Percentiles rank a stretch among this genome's conserved stretches.
Evolutionary conservation across 2,888 invertebrate genomes (phyloP).

Genomic region (Automeris io): DNA sequence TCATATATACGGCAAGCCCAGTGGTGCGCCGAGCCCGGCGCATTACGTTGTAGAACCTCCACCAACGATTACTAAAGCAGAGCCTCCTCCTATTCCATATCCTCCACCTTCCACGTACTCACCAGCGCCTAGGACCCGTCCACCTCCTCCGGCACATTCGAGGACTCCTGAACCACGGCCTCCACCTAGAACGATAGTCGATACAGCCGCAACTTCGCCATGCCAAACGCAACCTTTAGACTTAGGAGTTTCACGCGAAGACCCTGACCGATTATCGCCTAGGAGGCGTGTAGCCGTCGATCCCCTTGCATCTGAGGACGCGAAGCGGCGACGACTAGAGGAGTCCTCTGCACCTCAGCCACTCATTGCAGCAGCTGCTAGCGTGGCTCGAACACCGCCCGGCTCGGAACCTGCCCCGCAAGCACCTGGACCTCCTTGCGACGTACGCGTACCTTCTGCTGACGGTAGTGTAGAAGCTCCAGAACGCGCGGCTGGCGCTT

Average conservation of each 20-base stretch:
- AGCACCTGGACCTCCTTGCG: constrained; percentile 63
- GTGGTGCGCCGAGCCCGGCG: constrained; percentile 68
- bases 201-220: constrained; percentile 50
- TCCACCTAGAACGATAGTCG: constrained; percentile 48
- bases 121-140: constrained; percentile 48
- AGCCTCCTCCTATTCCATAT: constrained; percentile 61
- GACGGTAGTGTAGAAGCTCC: constrained; percentile 78
- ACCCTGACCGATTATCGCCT: constrained; percentile 77
- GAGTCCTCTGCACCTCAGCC: constrained; percentile 77
- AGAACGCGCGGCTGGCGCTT: constrained; percentile 68
- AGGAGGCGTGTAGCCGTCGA: constrained; percentile 79
- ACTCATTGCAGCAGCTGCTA: constrained; percentile 83
- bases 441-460: constrained; percentile 78
- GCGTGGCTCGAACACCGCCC: constrained; percentile 82
- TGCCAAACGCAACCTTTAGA: constrained; percentile 89
- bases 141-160: constrained; percentile 78
- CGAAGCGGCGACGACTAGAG: constrained; percentile 80
- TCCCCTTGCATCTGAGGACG: constrained; percentile 75
- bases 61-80: constrained; percentile 78
- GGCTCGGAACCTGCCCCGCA: constrained; percentile 69
- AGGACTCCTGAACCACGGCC: constrained; percentile 73
- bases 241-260: constrained; percentile 82
- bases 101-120: constrained; percentile 61
- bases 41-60: constrained; percentile 59
- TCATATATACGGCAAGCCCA: constrained; percentile 83